Evolutionary conservation across 2,888 invertebrate genomes (phyloP).

Genomic region (Cephus sareptanus): DNA sequence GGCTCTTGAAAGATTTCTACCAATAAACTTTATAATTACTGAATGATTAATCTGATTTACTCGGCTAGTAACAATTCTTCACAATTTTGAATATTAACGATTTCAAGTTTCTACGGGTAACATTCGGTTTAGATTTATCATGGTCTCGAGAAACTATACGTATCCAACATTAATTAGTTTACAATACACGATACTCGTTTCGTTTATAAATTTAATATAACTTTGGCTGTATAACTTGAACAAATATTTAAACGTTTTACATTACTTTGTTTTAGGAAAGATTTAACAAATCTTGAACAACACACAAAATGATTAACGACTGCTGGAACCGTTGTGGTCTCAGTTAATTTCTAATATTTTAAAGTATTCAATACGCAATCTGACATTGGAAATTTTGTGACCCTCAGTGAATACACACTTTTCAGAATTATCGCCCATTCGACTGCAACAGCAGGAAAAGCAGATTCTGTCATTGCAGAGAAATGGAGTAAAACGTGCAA

Average conservation of each 20-base stretch:
- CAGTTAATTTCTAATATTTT: background rate
- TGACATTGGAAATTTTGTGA: background rate
- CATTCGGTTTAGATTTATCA: background rate
- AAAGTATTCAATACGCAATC: background rate
- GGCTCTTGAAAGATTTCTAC: background rate
- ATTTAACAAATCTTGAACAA: background rate
- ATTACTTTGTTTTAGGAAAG: background rate
- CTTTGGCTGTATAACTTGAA: background rate
- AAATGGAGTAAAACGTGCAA: background rate
- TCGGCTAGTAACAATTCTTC: background rate
- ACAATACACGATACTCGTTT: background rate
- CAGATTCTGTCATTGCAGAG: background rate
- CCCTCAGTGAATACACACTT: background rate
- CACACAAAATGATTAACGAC: background rate
- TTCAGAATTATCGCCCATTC: background rate
- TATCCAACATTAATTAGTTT: background rate
- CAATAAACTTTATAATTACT: background rate
- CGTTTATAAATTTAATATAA: background rate
- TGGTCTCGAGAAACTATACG: background rate
- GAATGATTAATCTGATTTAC: background rate
- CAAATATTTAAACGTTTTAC: background rate
- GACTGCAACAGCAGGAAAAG: background rate
- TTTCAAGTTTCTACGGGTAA: background rate
- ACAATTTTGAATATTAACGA: background rate
- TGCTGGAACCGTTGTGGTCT: background rate